Base-by-base conservation (phyloP, 2,888 invertebrate species). In the Rutpela maculata region DNA sequence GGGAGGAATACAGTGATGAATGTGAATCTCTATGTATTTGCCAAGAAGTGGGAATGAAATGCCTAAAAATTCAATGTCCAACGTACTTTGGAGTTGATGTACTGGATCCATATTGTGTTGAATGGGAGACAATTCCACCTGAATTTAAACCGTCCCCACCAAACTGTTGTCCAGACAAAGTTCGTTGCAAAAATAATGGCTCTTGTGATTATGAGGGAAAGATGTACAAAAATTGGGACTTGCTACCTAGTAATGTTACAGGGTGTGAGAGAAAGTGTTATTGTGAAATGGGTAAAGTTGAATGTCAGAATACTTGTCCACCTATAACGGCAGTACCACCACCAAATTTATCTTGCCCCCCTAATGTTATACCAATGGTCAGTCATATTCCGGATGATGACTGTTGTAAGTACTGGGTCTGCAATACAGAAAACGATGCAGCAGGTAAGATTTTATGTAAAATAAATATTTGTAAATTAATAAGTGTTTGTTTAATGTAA, bases 251-350 rank as follows among this genome's bases (percentile, higher is more conserved):
- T 10, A 93, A 95, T 72, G 90, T 97, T 3, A 95, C 96, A 12
- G 96, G 97, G 69, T 98, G 97, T 86, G 96, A 97, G 80, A 93
- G 95, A 83, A 92, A 95, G 82, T 98, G 97, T 87, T 96, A 94
- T 88, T 98, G 97, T 87, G 96, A 97, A 88, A 94, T 95, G 89
- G 97, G 97, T 17, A 95, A 95, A 81, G 92, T 98, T 18, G 95
- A 96, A 79, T 98, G 98, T 85, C 94, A 95, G 81, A 94, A 94
- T 55, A 93, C 94, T 15, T 98, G 98, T 89, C 93, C 95, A 1
- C 95, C 95, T 0, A 93, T 97, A 0, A 91, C 95, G 0, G 93
- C 95, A 0, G 85, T 94, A 35, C 97, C 97, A 0, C 97, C 97
- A 0, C 90, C 93, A 38, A 92, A 92, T 73, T 89, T 97, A 76